These are phyloP conservation scores for Cybosia mesomella DNA, from an alignment of 2,888 invertebrate genomes.

Conservation along the genomic window DNA sequence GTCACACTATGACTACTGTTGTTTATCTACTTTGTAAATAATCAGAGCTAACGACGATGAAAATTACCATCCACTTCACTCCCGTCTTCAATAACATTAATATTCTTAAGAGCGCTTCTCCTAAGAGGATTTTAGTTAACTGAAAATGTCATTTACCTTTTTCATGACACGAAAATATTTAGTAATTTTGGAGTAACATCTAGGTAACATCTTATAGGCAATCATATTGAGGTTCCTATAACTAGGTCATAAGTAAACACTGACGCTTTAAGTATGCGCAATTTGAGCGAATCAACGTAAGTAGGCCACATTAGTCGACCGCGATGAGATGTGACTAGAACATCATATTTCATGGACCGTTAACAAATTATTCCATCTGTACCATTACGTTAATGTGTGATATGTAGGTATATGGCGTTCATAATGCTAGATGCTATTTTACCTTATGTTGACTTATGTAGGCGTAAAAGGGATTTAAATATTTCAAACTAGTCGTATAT, in stretches of 20 bases:
- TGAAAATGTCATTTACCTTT: slow-evolving; percentile 17
- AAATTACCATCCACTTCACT: slow-evolving; percentile 22
- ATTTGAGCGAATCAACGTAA: slow-evolving; percentile 81
- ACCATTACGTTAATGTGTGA: slow-evolving; percentile 56
- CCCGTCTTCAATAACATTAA: slow-evolving; percentile 19
- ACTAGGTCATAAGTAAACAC: slow-evolving; percentile 69
- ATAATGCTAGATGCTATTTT: slow-evolving; percentile 33
- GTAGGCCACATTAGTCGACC: slow-evolving; percentile 70
- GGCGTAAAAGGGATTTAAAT: slow-evolving; percentile 39
- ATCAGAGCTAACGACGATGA: neutral
- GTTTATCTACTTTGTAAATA: neutral
- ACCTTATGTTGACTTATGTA: slow-evolving; percentile 30
- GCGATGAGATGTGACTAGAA: slow-evolving; percentile 47
- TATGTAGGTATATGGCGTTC: slow-evolving; percentile 40
- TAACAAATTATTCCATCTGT: slow-evolving; percentile 57
- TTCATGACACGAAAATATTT: slow-evolving; percentile 29
- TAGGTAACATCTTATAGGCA: slow-evolving; percentile 48
- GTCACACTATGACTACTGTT: neutral
- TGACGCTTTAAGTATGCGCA: slow-evolving; percentile 69
- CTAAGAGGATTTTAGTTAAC: slow-evolving; percentile 9
- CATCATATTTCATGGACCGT: slow-evolving; percentile 57
- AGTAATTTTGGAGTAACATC: slow-evolving; percentile 23
- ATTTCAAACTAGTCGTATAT: slow-evolving; percentile 30
- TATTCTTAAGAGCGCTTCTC: slow-evolving; percentile 2
- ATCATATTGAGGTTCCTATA: slow-evolving; percentile 56